Percentiles rank a stretch among this genome's conserved stretches.
These are phyloP conservation scores for Psilopsiagon aurifrons DNA, from an alignment of 2,113 vertebrate genomes.

Conservation along the genomic window DNA sequence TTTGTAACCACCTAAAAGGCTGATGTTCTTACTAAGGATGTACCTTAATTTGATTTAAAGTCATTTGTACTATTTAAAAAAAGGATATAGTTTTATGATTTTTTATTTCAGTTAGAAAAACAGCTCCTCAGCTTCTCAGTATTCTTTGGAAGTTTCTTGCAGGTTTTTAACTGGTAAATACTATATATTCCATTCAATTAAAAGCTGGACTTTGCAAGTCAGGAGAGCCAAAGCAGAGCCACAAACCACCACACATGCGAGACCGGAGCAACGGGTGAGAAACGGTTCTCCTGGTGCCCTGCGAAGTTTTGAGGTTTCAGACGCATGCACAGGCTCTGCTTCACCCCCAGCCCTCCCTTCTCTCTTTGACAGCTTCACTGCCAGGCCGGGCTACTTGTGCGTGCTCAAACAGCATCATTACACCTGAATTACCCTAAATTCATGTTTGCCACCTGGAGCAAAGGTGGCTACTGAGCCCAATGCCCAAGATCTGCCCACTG, in stretches of 20 bases:
- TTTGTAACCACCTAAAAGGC: slow-evolving; percentile 72
- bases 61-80: slow-evolving; percentile 73
- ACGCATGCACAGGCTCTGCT: background rate
- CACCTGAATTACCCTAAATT: background rate
- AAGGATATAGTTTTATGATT: slow-evolving; percentile 67
- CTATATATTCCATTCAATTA: background rate
- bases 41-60: slow-evolving; percentile 69
- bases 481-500: background rate
- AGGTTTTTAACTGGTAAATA: background rate
- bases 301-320: background rate
- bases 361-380: background rate
- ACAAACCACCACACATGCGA: fast-evolving
- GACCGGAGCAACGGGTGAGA: background rate
- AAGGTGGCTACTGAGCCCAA: too few species aligned
- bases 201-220: background rate
- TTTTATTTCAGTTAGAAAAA: slow-evolving; percentile 49
- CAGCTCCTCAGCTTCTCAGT: background rate
- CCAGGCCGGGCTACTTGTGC: background rate
- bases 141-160: slow-evolving; percentile 22
- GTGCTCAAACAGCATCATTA: background rate
- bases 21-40: slow-evolving; percentile 54
- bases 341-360: background rate
- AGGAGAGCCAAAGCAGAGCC: background rate
- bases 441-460: background rate
- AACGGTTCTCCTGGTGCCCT: background rate